Conservation (phyloP, 2,113 vertebrate species). For the Hemiprocne comata region DNA sequence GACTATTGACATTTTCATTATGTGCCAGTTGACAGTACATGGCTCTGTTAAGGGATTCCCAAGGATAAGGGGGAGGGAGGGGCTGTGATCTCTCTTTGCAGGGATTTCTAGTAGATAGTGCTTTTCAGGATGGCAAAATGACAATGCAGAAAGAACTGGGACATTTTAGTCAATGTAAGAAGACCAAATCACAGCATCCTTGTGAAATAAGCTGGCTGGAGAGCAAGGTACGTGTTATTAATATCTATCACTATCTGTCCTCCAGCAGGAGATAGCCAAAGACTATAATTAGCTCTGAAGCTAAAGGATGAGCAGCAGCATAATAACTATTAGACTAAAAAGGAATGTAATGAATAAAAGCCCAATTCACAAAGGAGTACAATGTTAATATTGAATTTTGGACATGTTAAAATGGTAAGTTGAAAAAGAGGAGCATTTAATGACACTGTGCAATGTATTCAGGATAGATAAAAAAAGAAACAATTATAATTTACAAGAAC, state of each 20-base stretch:
- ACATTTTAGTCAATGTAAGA: neutral
- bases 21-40: conserved; percentile 22
- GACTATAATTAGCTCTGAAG: conserved; percentile 69
- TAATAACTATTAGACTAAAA: conserved; percentile 61
- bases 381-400: conserved; percentile 53
- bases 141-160: neutral
- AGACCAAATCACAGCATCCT: conserved; percentile 30
- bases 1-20: conserved; percentile 58
- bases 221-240: conserved; percentile 28
- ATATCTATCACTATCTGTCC: conserved; percentile 48
- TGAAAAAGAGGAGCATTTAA: conserved; percentile 28
- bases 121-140: neutral
- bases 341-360: conserved; percentile 53
- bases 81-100: neutral
- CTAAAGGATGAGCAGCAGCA: conserved; percentile 59
- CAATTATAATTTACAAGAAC: neutral
- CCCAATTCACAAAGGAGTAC: conserved; percentile 43
- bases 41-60: conserved; percentile 42
- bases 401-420: neutral
- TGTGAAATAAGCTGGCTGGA: conserved; percentile 19
- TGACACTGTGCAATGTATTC: conserved; percentile 17
- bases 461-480: neutral
- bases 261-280: conserved; percentile 55
- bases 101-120: neutral
- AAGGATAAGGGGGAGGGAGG: neutral